phyloP scores from a whole-genome alignment of 2,113 vertebrate genomes.

The Cochlearius cochlearius region DNA sequence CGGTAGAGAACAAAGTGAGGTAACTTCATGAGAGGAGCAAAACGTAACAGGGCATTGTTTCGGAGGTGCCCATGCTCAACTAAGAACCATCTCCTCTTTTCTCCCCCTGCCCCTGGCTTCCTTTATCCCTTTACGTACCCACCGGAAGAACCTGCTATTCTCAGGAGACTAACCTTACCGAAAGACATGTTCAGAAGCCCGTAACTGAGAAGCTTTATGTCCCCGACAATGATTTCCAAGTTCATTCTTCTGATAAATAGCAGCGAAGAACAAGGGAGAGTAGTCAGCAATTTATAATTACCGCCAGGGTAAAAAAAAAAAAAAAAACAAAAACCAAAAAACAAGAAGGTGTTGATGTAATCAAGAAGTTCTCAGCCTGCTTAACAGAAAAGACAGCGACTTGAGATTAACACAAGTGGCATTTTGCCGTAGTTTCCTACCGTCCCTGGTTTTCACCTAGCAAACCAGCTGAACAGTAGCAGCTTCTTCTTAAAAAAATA shows the following conservation, averaged over 20 bases:
- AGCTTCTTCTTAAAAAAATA: conserved; percentile 42
- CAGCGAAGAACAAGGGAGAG: conserved; percentile 60
- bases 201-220: neutral
- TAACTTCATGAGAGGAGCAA: neutral
- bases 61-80: neutral
- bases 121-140: neutral
- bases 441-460: neutral
- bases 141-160: neutral
- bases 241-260: conserved; percentile 51
- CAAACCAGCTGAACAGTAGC: conserved; percentile 52
- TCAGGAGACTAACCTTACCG: neutral
- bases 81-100: neutral
- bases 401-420: conserved; percentile 49
- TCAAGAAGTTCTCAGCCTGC: conserved; percentile 23
- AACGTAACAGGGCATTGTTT: neutral
- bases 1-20: conserved; percentile 38
- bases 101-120: neutral
- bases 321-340: neutral
- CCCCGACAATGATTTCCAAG: neutral
- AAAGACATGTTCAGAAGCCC: neutral
- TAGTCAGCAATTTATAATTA: conserved; percentile 40
- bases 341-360: neutral
- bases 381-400: conserved; percentile 48
- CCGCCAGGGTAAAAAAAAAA: conserved; percentile 57
- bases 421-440: conserved; percentile 8